phyloP scores from a whole-genome alignment of 2,888 invertebrate species.

The Lissonota sp. region DNA sequence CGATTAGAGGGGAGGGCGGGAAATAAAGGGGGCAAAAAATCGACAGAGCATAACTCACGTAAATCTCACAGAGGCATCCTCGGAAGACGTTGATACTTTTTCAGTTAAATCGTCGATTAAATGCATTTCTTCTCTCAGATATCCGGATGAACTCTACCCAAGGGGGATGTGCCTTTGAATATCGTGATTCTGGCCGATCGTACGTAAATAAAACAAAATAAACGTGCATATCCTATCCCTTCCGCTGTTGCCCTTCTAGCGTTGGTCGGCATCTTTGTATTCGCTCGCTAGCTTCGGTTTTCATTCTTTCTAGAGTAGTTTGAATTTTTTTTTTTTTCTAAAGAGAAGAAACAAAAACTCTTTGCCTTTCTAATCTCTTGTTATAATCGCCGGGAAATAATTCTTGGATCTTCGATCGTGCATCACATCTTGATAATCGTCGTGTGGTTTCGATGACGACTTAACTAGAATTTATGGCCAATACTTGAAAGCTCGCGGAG shows the following conservation, averaged over 20 bases:
- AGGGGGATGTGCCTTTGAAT: background rate
- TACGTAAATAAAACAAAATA: background rate
- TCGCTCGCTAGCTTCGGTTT: background rate
- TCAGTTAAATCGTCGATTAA: background rate
- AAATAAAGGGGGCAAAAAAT: constrained; percentile 29
- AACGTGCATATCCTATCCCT: constrained; percentile 51
- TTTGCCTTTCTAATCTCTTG: background rate
- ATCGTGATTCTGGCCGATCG: constrained; percentile 5
- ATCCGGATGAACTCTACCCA: constrained; percentile 12
- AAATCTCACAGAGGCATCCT: constrained; percentile 36
- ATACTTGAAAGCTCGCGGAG: no score
- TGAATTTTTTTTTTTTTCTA: background rate
- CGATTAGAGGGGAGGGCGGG: constrained; percentile 63
- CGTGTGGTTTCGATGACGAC: background rate
- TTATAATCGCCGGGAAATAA: background rate
- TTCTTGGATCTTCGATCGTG: background rate
- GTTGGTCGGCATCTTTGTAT: background rate
- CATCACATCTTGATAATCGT: background rate
- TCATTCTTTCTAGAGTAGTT: background rate
- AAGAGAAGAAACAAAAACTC: background rate
- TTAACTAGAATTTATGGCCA: no score
- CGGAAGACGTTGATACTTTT: constrained; percentile 11
- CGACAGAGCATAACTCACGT: constrained; percentile 65
- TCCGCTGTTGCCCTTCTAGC: constrained; percentile 27
- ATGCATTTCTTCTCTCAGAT: background rate